These are phyloP conservation scores for Calliopum simillimum DNA, from an alignment of 2,888 invertebrate genomes.

Conservation along the genomic window DNA sequence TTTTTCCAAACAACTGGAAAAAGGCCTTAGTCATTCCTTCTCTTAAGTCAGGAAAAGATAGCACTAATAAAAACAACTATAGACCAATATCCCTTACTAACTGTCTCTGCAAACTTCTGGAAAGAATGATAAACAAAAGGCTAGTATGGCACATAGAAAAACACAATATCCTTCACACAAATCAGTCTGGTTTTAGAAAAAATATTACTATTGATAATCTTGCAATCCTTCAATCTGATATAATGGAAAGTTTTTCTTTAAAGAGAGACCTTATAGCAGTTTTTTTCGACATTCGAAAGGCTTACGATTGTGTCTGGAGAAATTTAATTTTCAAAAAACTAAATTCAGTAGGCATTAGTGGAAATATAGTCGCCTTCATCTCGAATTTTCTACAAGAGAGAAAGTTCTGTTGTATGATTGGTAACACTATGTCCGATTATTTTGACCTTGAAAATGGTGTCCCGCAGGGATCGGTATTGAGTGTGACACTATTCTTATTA, in stretches of 20 bases:
- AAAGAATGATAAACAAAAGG: constrained; percentile 16
- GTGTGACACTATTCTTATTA: not conserved
- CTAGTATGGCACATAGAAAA: constrained; percentile 18
- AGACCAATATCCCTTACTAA: too few relatives aligned
- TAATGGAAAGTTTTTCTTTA: too few relatives aligned
- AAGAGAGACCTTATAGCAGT: too few relatives aligned
- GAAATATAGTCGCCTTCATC: too few relatives aligned
- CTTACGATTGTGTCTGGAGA: too few relatives aligned
- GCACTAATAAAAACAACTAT: too few relatives aligned
- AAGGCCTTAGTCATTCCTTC: too few relatives aligned
- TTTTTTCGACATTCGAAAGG: too few relatives aligned
- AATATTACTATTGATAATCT: too few relatives aligned
- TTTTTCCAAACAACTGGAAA: constrained; percentile 33
- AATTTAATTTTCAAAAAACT: constrained; percentile 5
- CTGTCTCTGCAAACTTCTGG: constrained; percentile 8
- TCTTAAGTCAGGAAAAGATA: too few relatives aligned
- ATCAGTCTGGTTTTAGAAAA: constrained; percentile 28
- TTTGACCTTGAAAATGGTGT: constrained; percentile 17
- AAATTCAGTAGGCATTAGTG: not conserved
- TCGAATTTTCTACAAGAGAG: constrained; percentile 9
- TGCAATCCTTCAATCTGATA: too few relatives aligned
- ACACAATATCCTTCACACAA: constrained; percentile 9
- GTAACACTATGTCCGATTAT: constrained; percentile 3
- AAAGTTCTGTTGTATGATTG: constrained; percentile 18
- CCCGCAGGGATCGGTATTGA: constrained; percentile 7